Conservation (phyloP, 2,113 vertebrate genomes). For the Myanophis thanlyinensis region DNA sequence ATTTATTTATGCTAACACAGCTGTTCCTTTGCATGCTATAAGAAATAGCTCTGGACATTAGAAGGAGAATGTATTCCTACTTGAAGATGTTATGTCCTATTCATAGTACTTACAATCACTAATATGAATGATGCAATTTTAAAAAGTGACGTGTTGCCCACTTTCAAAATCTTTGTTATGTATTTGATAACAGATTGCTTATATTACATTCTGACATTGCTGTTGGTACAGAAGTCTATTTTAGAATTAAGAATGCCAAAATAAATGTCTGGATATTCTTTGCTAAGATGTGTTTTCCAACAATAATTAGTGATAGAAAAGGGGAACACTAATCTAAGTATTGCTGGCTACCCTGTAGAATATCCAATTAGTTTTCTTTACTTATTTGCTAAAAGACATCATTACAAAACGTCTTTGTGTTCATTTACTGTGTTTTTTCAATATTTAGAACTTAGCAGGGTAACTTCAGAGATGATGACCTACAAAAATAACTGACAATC, state of each 20-base stretch:
- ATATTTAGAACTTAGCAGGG: not conserved
- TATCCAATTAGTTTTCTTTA: not conserved
- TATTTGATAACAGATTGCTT: not conserved
- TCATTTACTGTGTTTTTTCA: not conserved
- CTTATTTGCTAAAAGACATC: accelerated
- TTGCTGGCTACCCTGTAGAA: constrained; percentile 23
- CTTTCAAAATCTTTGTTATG: not conserved
- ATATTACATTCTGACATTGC: not conserved
- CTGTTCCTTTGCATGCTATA: constrained; percentile 14
- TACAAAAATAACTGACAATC: not conserved
- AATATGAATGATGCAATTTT: not conserved
- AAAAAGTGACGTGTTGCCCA: not conserved
- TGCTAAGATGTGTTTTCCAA: not conserved
- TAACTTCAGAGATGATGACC: accelerated
- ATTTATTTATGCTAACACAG: not conserved
- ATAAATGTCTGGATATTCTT: not conserved
- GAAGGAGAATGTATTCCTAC: constrained; percentile 1
- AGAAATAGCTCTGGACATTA: not conserved
- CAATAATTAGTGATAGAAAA: constrained; percentile 26
- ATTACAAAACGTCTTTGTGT: not conserved
- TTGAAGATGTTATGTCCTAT: constrained; percentile 1
- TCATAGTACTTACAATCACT: not conserved
- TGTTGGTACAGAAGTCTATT: not conserved
- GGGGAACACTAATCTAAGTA: constrained; percentile 13
- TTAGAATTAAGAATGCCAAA: accelerated